phyloP scores from a whole-genome alignment of 1,140 invertebrate genomes.

The Lethrus apterus region DNA sequence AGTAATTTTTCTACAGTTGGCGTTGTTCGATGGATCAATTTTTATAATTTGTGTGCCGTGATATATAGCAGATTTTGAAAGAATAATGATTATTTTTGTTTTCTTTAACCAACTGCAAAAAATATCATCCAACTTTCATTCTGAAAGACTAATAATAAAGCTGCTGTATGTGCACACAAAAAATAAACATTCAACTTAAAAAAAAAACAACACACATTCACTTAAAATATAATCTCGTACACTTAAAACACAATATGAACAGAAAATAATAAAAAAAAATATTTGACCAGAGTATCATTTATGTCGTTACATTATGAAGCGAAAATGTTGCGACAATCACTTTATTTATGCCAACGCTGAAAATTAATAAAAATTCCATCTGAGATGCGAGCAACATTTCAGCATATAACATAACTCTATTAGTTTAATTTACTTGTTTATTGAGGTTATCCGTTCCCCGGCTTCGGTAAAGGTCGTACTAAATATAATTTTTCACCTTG shows the following conservation, averaged over 20 bases:
- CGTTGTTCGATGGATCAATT: background rate
- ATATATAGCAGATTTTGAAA: background rate
- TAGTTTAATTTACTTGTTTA: too few relatives aligned
- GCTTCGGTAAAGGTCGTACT: slow-evolving; percentile 76
- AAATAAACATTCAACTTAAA: background rate
- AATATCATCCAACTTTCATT: too few relatives aligned
- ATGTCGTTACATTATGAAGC: too few relatives aligned
- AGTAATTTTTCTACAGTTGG: slow-evolving; percentile 12
- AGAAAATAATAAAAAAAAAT: slow-evolving; percentile 2
- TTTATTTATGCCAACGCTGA: too few relatives aligned
- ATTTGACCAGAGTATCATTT: slow-evolving; percentile 11
- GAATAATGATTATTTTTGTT: background rate
- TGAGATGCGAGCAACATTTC: background rate
- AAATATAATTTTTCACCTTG: slow-evolving; percentile 90
- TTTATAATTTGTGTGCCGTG: background rate
- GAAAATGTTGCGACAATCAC: too few relatives aligned
- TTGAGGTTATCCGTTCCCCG: slow-evolving; percentile 36
- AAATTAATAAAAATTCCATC: background rate
- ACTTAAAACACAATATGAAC: background rate
- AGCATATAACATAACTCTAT: slow-evolving; percentile 1
- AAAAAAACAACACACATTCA: background rate
- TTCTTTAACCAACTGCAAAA: slow-evolving; percentile 9
- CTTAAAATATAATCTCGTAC: slow-evolving; percentile 5
- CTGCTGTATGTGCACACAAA: background rate
- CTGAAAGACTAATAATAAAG: too few relatives aligned